A percentile compares a stretch with the other conserved stretches of the same genome.
phyloP scores from a whole-genome alignment of 2,888 invertebrate species.

The Drosophila birchii region DNA sequence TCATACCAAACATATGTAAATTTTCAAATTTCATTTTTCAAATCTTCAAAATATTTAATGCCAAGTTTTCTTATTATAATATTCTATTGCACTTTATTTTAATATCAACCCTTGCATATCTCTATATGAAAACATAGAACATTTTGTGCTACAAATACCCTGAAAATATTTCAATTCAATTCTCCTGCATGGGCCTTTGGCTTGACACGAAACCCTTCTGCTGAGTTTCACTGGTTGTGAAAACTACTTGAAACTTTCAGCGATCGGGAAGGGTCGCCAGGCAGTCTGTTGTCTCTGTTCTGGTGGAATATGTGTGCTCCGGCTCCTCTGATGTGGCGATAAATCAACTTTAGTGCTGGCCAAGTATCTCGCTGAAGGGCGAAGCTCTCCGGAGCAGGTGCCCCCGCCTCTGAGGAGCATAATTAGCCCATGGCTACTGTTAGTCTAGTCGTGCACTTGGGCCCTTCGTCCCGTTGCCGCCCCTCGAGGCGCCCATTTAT shows the following conservation, averaged over 20 bases:
- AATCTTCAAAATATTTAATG: not conserved
- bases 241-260: constrained; percentile 75
- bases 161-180: not conserved
- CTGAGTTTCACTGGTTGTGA: not conserved
- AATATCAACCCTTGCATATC: not conserved
- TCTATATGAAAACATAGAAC: not conserved
- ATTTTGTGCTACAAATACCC: not conserved
- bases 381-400: constrained; percentile 35
- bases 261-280: constrained; percentile 59
- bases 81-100: not conserved
- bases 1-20: not conserved
- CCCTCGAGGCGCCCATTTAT: constrained; percentile 63
- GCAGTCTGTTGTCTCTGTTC: constrained; percentile 61
- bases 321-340: constrained; percentile 48
- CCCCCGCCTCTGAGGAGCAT: constrained; percentile 45
- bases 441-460: constrained; percentile 49
- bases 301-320: not conserved
- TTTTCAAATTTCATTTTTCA: too few species aligned
- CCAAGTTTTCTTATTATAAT: too few species aligned
- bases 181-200: not conserved
- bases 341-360: constrained; percentile 71
- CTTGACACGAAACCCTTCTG: not conserved
- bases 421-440: constrained; percentile 73
- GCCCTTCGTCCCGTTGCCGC: constrained; percentile 8
- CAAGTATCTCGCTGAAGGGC: constrained; percentile 71